Evolutionary conservation across 2,113 vertebrate genomes (phyloP), one percentile per base, ranked within the genome.

Genomic region (Percina caprodes): DNA sequence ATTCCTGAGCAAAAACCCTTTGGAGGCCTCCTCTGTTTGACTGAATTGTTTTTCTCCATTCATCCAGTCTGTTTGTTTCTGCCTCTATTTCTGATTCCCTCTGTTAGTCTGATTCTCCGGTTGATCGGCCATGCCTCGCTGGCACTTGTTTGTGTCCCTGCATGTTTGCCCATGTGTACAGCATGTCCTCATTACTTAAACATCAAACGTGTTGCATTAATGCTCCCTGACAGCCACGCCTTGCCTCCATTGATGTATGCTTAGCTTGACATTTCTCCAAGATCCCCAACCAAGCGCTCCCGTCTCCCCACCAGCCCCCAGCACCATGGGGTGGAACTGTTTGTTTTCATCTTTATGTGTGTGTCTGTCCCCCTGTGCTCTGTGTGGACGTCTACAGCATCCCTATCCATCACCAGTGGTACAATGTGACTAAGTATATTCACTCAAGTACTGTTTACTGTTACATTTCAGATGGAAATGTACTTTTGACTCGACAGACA

Each of bases 181-280:
- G 74, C 73, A 48, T 67, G 77, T 85, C 74, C 86, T 88, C 83
- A 87, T 94, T 89, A 93, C 87, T 90, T 85, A 93, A 91, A 90
- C 91, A 91, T 91, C 81, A 86, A 74, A 63, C 10, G 30, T 5
- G 56, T 66, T 80, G 88, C 78, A 88, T 88, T 94, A 85, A 92
- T 85, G 74, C 83, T 66, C 78, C 58, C 56, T 77, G 90, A 92
- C 89, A 88, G 82, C 55, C 46, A 30, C 56, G 72, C 86, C 73
- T 76, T 61, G 76, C 68, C 80, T 73, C 87, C 76, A 81, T 70
- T 94, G 92, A 94, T 90, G 90, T 88, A 75, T 88, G 88, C 82
- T 92, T 84, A 85, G 85, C 70, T 82, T 89, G 93, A 91, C 87
- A 86, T 86, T 87, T 90, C 86, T 87, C 67, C 76, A 69, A 59